Conservation (phyloP, 2,888 invertebrate species). For the Blastobasis adustella region DNA sequence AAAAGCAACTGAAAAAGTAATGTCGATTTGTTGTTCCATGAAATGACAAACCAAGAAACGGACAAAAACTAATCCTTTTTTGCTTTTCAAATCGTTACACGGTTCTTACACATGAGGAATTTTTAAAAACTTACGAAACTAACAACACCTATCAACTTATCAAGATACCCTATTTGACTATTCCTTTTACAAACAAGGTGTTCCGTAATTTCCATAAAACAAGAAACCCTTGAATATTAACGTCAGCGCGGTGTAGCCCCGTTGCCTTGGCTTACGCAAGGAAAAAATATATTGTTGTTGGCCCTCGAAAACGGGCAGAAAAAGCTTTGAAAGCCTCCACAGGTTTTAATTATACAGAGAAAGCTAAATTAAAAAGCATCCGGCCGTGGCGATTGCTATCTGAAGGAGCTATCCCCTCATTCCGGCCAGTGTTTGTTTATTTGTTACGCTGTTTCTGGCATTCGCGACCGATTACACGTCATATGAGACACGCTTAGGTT, state of each 20-base stretch:
- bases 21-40: too few species aligned
- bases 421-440: slow-evolving; percentile 30
- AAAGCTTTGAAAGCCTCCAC: slow-evolving; percentile 33
- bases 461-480: slow-evolving; percentile 26
- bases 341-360: slow-evolving; percentile 64
- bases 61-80: too few species aligned
- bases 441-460: slow-evolving; percentile 2
- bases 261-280: background rate
- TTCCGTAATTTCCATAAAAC: background rate
- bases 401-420: slow-evolving; percentile 38
- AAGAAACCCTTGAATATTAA: background rate
- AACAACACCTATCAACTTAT: too few species aligned
- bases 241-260: background rate
- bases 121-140: too few species aligned
- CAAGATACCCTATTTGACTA: background rate
- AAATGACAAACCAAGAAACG: too few species aligned
- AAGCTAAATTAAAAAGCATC: slow-evolving; percentile 68
- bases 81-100: too few species aligned
- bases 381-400: slow-evolving; percentile 46
- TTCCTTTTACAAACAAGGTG: background rate
- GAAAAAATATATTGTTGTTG: slow-evolving; percentile 41
- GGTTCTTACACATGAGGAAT: too few species aligned
- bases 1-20: too few species aligned
- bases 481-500: background rate
- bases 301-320: slow-evolving; percentile 37